phyloP scores from a whole-genome alignment of 1,140 invertebrate species.

The Drosophila mauritiana region DNA sequence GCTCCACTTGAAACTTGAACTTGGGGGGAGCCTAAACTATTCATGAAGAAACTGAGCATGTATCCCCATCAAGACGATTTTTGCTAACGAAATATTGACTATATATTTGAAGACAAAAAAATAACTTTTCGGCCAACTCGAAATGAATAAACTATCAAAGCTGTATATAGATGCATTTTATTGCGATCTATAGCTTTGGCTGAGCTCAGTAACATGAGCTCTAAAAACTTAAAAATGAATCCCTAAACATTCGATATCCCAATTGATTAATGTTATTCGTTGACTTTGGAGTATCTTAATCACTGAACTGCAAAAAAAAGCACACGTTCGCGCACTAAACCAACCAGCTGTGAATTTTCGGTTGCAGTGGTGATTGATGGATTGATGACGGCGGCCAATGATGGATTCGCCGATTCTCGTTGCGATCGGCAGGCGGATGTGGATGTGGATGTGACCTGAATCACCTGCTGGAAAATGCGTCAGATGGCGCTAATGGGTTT shows the following conservation, averaged over 20 bases:
- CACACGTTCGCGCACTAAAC: constrained; percentile 20
- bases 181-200: too few species aligned
- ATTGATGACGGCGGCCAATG: neutral
- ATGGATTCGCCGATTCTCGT: neutral
- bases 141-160: too few species aligned
- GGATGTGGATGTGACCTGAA: neutral
- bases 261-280: neutral
- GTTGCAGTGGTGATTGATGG: constrained; percentile 1
- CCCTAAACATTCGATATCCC: too few species aligned
- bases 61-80: neutral
- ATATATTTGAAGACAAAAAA: too few species aligned
- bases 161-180: too few species aligned
- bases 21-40: neutral
- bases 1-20: neutral
- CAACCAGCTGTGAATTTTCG: constrained; percentile 11
- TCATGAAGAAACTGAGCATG: neutral
- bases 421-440: neutral
- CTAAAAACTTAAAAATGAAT: too few species aligned
- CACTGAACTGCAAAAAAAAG: constrained; percentile 21
- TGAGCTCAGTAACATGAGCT: too few species aligned
- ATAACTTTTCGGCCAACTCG: too few species aligned
- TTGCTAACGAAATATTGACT: neutral
- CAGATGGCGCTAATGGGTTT: neutral
- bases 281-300: constrained; percentile 15
- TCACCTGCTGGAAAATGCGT: constrained; percentile 4